These are phyloP conservation scores for Holotrichia oblita DNA, from an alignment of 1,140 invertebrate genomes.

Conservation along the genomic window DNA sequence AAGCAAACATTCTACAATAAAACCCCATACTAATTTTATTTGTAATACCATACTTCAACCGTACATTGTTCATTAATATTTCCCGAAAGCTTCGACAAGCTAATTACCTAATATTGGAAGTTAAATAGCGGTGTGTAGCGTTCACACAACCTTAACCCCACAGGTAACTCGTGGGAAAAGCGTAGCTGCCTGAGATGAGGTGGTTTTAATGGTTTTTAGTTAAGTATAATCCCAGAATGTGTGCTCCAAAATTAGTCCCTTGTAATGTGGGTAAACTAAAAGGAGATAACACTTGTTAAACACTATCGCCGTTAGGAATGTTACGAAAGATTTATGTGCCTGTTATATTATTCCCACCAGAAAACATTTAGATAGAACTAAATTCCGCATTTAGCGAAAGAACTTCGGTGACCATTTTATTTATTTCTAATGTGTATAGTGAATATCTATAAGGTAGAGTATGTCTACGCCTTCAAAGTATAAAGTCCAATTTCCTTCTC, in stretches of 20 bases:
- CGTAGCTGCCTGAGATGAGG: neutral
- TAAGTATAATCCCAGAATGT: neutral
- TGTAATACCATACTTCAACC: neutral
- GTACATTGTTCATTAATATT: neutral
- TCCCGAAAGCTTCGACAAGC: neutral
- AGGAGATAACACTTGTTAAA: constrained; percentile 16
- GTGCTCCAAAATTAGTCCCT: constrained; percentile 3
- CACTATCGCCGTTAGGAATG: constrained; percentile 1
- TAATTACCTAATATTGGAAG: neutral
- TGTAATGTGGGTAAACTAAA: constrained; percentile 16
- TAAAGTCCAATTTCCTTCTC: too few species aligned
- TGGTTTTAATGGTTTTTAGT: constrained; percentile 20
- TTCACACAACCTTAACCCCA: constrained; percentile 10
- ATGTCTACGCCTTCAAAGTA: too few species aligned
- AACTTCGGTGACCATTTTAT: neutral
- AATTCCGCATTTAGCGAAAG: neutral
- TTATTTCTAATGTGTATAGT: neutral
- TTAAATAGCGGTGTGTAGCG: neutral
- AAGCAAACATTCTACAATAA: too few species aligned
- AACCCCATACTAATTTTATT: too few species aligned
- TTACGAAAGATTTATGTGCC: neutral
- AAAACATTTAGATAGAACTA: neutral
- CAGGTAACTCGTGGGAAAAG: neutral
- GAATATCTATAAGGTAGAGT: too few species aligned
- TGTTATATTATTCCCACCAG: neutral